phyloP scores from a whole-genome alignment of 2,113 vertebrate genomes.

The Patagioenas fasciata region DNA sequence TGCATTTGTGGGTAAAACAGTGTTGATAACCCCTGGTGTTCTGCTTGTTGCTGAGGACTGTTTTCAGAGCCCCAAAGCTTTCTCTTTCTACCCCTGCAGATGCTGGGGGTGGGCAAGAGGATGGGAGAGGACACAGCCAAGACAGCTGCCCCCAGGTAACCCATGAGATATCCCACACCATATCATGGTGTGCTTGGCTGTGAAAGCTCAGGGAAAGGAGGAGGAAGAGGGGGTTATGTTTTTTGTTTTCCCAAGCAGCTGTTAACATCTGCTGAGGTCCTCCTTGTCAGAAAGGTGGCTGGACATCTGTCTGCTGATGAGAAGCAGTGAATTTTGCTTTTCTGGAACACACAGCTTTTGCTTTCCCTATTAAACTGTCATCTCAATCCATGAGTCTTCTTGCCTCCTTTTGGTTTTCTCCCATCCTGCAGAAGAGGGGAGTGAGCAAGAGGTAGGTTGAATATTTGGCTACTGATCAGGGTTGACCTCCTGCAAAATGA shows the following conservation, averaged over 20 bases:
- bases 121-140: not conserved
- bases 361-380: not conserved
- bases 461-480: not conserved
- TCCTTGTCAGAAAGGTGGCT: not conserved
- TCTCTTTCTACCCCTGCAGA: not conserved
- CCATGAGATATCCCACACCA: not conserved
- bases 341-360: not conserved
- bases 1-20: not conserved
- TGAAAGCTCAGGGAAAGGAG: not conserved
- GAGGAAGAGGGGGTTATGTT: not conserved
- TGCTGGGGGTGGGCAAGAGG: not conserved
- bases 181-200: not conserved
- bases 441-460: not conserved
- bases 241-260: not conserved
- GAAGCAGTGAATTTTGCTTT: not conserved
- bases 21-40: accelerated
- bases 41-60: not conserved
- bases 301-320: not conserved
- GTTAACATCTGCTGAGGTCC: accelerated
- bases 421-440: not conserved
- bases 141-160: not conserved
- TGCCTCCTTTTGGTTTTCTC: not conserved
- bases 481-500: not conserved
- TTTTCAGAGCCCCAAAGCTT: not conserved
- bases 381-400: accelerated